Evolutionary conservation across 1,140 invertebrate genomes (phyloP).

Genomic region (Choristoneura fumiferana): DNA sequence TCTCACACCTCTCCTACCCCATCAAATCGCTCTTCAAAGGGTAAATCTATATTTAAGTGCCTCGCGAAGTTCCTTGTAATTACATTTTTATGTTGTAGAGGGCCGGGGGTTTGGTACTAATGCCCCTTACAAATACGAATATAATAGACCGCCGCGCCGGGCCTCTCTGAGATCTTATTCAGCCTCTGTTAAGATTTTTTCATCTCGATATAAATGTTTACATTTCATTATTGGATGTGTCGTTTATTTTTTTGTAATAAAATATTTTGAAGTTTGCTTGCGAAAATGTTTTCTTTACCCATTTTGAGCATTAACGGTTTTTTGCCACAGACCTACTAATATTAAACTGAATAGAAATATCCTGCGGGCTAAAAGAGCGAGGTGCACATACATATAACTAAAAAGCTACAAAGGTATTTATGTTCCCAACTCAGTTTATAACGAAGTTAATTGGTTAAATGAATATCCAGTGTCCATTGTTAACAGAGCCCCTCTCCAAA

Average conservation of each 20-base stretch:
- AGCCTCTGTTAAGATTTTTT: conserved; percentile 17
- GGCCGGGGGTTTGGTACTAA: conserved; percentile 48
- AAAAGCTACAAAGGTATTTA: too few species aligned
- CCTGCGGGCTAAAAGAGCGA: too few species aligned
- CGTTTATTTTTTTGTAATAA: background rate
- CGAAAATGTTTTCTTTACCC: background rate
- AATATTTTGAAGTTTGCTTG: background rate
- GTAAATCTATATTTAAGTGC: conserved; percentile 76
- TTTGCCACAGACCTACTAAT: too few species aligned
- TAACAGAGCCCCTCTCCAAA: too few species aligned
- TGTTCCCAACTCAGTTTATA: too few species aligned
- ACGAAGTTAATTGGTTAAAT: too few species aligned
- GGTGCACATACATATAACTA: too few species aligned
- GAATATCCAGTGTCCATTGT: too few species aligned
- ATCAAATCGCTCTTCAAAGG: conserved; percentile 69
- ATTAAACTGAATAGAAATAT: too few species aligned
- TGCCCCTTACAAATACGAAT: conserved; percentile 67
- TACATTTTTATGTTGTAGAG: conserved; percentile 72
- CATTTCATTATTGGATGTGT: conserved; percentile 10
- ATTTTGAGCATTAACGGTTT: too few species aligned
- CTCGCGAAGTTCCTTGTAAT: conserved; percentile 64
- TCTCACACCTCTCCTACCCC: conserved; percentile 60
- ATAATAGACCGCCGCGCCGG: conserved; percentile 50
- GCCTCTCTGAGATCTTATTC: conserved; percentile 37
- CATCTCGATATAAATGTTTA: conserved; percentile 9